phyloP scores from a whole-genome alignment of 2,113 vertebrate species.

The Sinocyclocheilus maitianheensis region DNA sequence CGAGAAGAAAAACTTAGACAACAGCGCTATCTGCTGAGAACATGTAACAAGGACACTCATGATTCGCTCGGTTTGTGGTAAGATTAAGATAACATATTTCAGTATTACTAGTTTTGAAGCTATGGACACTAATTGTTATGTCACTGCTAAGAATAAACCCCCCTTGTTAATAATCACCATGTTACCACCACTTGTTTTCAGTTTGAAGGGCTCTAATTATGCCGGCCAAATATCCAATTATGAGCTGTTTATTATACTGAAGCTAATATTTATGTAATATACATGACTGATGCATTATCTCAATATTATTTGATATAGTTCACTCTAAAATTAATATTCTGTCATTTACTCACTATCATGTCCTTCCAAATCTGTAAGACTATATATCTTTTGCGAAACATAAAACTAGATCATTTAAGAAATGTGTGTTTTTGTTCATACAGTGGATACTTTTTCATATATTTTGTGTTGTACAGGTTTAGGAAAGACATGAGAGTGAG shows the following conservation, averaged over 20 bases:
- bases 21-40: slow-evolving; percentile 55
- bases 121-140: not conserved
- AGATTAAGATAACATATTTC: not conserved
- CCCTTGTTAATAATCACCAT: not conserved
- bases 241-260: not conserved
- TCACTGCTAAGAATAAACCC: not conserved
- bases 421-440: not conserved
- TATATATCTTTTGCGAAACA: no score
- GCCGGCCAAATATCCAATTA: not conserved
- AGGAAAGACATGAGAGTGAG: not conserved
- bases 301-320: not conserved
- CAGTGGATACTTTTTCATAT: not conserved
- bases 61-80: not conserved
- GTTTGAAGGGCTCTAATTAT: not conserved
- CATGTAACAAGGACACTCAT: not conserved
- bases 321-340: not conserved
- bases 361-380: not conserved
- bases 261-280: not conserved
- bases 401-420: no score
- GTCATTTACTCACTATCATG: not conserved
- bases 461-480: not conserved
- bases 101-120: not conserved
- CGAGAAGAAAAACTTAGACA: slow-evolving; percentile 49
- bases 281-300: not conserved
- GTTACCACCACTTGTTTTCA: not conserved